Base-by-base conservation (phyloP, 2,888 invertebrate species). In the Polyommatus icarus region DNA sequence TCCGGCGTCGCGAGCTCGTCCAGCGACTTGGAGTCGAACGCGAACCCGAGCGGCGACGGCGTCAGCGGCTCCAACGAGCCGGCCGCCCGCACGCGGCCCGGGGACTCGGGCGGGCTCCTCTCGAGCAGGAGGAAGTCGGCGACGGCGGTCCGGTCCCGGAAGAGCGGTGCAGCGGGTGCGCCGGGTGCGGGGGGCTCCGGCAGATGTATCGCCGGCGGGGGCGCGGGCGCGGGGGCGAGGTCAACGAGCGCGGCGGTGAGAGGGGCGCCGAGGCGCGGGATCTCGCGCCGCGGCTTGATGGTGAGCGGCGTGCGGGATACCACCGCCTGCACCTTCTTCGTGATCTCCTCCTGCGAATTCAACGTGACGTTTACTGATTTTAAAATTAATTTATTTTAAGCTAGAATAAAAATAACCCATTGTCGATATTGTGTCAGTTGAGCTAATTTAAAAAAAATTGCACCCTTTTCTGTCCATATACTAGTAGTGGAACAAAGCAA, bases 281-380 rank as follows among this genome's bases (percentile, higher is more conserved):
- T 83, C 77, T 89, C 90, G 0, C 90, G 84, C 0, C 92, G 86
- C 1, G 93, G 92, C 80, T 88, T 88, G 57, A 94, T 91, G 80
- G 95, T 95, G 1, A 98, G 90, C 0, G 98, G 98, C 0, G 97
- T 97, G 81, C 96, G 95, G 40, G 95, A 95, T 71, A 98, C 90
- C 0, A 97, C 96, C 76, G 95, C 95, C 80, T 96, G 93, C 15
- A 98, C 96, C 90, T 97, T 96, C 77, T 95, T 95, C 46, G 95
- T 94, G 76, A 98, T 96, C 88, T 96, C 96, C 78, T 96, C 96
- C 95, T 97, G 93, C 3, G 76, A 46, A 59, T 59, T 2, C 6
- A 59, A 59, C 10, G 8, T 32, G 46, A 40, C 7, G 36, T 36
- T 36, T 36, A 7, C 29, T 29, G 3, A 3, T 29, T 29, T 29